Conservation (phyloP, 2,888 invertebrate species). For the Lycia hirtaria region DNA sequence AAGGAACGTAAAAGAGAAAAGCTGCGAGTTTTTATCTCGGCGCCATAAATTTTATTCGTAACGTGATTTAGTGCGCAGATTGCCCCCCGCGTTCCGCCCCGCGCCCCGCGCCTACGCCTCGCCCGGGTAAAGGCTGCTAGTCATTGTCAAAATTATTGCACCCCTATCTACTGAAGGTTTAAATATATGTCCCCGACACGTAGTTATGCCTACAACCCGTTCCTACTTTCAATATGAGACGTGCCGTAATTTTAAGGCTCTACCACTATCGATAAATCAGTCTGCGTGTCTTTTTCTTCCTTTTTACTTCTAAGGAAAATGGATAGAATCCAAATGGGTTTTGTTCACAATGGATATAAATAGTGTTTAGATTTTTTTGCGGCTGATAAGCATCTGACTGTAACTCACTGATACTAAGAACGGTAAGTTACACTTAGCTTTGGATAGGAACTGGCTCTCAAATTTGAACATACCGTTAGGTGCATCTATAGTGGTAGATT, state of each 20-base stretch:
- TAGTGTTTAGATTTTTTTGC: constrained; percentile 30
- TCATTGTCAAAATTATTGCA: constrained; percentile 86
- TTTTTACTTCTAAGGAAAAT: constrained; percentile 39
- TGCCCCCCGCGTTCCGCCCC: constrained; percentile 75
- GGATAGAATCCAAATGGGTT: constrained; percentile 41
- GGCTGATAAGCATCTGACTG: no score
- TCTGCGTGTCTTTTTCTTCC: constrained; percentile 20
- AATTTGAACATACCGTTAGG: no score
- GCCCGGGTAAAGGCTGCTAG: constrained; percentile 84
- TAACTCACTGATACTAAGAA: no score
- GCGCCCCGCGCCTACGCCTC: constrained; percentile 79
- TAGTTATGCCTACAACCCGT: constrained; percentile 79
- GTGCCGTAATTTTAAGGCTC: constrained; percentile 35
- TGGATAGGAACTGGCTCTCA: no score
- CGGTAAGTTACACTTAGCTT: no score
- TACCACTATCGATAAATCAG: constrained; percentile 34
- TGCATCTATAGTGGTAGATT: no score
- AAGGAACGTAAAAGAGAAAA: constrained; percentile 86
- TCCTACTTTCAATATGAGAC: constrained; percentile 55
- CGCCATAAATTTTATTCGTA: constrained; percentile 87
- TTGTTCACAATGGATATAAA: constrained; percentile 45
- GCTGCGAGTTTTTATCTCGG: constrained; percentile 87
- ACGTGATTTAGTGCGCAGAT: constrained; percentile 87
- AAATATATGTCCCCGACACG: constrained; percentile 84
- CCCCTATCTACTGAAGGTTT: constrained; percentile 85